Base-by-base conservation (phyloP, 2,797 vertebrate species). In the Lithobates sylvaticus region DNA sequence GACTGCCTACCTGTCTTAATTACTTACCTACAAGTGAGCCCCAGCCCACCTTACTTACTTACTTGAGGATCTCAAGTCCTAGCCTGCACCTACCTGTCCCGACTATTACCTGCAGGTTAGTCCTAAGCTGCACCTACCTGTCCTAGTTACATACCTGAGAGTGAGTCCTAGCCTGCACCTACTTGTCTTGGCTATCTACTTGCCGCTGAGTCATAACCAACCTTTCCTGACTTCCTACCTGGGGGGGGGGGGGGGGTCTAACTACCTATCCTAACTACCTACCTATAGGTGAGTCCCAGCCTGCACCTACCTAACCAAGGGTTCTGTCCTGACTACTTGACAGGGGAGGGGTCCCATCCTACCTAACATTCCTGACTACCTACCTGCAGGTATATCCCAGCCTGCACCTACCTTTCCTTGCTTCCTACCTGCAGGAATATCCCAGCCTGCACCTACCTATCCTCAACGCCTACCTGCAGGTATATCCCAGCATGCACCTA, bases 31-130 rank as follows among this genome's bases (percentile, higher is more conserved):
- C 12, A 10, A 1, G 44, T 13, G 12, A 80, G 77, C 74, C 18
- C 23, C 34, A 34, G 39, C 76, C 76, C 1, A 15, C 44, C 44
- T 27, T 47, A 47, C 42, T 8, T 44, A 44, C 44, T 71, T 70
- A 64, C 13, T 47, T 3, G 8, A 8, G 12, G 44, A 10, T 36
- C 34, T 36, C 34, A 8, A 80, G 77, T 80, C 10, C 34, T 21
- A 34, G 39, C 76, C 76, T 39, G 5, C 44, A 6, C 6, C 50
- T 26, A 10, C 18, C 21, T 42, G 6, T 39, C 32, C 21, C 54
- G 1, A 4, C 72, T 76, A 65, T n/a, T 69, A 26, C 76, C 84
- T 68, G 77, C 36, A 74, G 39, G 84, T 79, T 54, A 79, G 70
- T 80, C 27, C 61, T 36, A 16, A 7, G 8, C 5, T 7, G 26